Evolutionary conservation across 2,888 invertebrate species (phyloP).

Genomic region (Cremastinae sp.): DNA sequence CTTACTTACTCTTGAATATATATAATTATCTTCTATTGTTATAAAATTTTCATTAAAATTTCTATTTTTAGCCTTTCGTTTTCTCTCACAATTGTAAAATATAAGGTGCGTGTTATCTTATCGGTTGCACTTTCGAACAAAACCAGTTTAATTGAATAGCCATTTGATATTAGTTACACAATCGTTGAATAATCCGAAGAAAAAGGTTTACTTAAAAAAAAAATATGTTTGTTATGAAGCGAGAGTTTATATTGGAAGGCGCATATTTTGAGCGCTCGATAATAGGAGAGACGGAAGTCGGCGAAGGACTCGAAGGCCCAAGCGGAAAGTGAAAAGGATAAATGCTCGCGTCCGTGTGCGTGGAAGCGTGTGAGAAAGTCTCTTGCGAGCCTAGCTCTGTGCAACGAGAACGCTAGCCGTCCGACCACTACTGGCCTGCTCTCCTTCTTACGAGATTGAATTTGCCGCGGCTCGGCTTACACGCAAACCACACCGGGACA

Average conservation of each 20-base stretch:
- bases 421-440: slow-evolving; percentile 44
- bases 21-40: no score
- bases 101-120: no score
- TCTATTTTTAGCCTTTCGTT: no score
- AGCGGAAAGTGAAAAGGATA: slow-evolving; percentile 71
- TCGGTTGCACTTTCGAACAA: no score
- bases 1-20: no score
- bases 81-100: no score
- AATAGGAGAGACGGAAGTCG: slow-evolving; percentile 69
- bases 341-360: slow-evolving; percentile 39
- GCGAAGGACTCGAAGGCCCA: slow-evolving; percentile 64
- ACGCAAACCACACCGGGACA: slow-evolving; percentile 27
- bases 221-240: no score
- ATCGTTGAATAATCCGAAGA: background rate
- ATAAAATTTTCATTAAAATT: no score
- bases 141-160: no score
- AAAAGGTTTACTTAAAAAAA: no score
- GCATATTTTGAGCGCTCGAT: slow-evolving; percentile 22
- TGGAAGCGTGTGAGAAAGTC: slow-evolving; percentile 13
- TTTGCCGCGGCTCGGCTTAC: slow-evolving; percentile 31
- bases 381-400: slow-evolving; percentile 43
- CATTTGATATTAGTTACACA: no score
- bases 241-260: slow-evolving; percentile 1
- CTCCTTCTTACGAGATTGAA: slow-evolving; percentile 54
- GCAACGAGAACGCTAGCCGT: slow-evolving; percentile 47